These are phyloP conservation scores for Nothoprocta perdicaria DNA, from an alignment of 2,113 vertebrate genomes.

Conservation along the genomic window DNA sequence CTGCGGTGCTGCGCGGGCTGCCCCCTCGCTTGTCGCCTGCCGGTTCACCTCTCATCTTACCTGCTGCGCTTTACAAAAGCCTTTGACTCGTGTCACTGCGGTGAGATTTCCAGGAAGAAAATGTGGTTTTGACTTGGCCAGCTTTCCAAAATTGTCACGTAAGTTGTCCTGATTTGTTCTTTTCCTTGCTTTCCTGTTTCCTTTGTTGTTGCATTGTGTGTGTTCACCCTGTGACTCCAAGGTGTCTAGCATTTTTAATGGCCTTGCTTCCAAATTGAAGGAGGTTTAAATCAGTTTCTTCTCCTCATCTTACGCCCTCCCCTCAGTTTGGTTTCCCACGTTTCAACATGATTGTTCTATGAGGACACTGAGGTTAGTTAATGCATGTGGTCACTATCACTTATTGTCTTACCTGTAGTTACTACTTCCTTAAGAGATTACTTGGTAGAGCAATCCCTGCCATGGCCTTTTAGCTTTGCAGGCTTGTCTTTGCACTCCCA, in stretches of 20 bases:
- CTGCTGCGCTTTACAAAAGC: not conserved
- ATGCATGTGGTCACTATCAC: not conserved
- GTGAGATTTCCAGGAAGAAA: slow-evolving; percentile 14
- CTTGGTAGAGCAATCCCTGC: not conserved
- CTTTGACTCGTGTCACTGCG: not conserved
- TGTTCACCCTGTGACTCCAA: not conserved
- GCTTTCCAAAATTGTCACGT: not conserved
- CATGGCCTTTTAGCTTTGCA: not conserved
- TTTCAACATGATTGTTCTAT: not conserved
- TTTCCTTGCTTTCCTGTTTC: not conserved
- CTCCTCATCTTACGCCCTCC: not conserved
- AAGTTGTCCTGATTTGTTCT: not conserved
- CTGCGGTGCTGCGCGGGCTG: no score
- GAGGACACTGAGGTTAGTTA: not conserved
- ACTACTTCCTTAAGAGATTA: not conserved
- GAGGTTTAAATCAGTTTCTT: not conserved
- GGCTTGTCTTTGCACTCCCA: not conserved
- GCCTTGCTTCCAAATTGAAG: not conserved
- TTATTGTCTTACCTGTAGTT: not conserved
- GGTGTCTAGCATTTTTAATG: not conserved
- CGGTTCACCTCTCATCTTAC: not conserved
- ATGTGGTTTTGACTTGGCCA: not conserved
- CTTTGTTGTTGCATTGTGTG: not conserved
- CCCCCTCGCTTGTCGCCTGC: no score
- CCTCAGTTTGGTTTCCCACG: not conserved